phyloP scores from a whole-genome alignment of 1,140 invertebrate genomes.

The Ceratina japonica region DNA sequence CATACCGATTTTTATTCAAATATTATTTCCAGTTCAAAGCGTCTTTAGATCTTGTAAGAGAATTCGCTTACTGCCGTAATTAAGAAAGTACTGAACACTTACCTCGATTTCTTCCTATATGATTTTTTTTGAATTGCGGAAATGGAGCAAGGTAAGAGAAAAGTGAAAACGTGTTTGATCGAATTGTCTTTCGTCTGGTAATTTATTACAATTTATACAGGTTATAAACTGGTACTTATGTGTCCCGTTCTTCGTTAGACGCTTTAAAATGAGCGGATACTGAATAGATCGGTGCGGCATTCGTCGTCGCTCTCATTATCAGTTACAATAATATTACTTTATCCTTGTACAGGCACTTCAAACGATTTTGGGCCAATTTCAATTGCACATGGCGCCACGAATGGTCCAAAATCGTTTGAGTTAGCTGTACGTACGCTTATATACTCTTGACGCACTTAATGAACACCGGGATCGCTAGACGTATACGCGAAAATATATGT shows the following conservation, averaged over 20 bases:
- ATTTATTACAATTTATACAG: slow-evolving; percentile 68
- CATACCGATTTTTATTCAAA: no score
- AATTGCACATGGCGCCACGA: no score
- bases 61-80: no score
- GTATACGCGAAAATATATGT: not conserved
- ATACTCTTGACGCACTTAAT: slow-evolving; percentile 49
- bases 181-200: slow-evolving; percentile 54
- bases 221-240: slow-evolving; percentile 64
- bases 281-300: slow-evolving; percentile 57
- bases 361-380: no score
- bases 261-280: slow-evolving; percentile 64
- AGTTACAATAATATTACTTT: slow-evolving; percentile 49
- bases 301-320: slow-evolving; percentile 52
- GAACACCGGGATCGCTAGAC: slow-evolving; percentile 57
- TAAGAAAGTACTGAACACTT: not conserved
- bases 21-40: no score
- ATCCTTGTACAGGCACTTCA: no score
- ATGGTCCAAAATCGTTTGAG: no score
- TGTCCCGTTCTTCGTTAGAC: slow-evolving; percentile 57
- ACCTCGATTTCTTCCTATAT: not conserved
- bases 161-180: not conserved
- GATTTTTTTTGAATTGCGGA: not conserved
- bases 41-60: no score
- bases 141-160: no score
- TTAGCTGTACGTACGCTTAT: slow-evolving; percentile 49